Evolutionary conservation across 2,888 invertebrate genomes (phyloP).

Genomic region (Hydraecia micacea): DNA sequence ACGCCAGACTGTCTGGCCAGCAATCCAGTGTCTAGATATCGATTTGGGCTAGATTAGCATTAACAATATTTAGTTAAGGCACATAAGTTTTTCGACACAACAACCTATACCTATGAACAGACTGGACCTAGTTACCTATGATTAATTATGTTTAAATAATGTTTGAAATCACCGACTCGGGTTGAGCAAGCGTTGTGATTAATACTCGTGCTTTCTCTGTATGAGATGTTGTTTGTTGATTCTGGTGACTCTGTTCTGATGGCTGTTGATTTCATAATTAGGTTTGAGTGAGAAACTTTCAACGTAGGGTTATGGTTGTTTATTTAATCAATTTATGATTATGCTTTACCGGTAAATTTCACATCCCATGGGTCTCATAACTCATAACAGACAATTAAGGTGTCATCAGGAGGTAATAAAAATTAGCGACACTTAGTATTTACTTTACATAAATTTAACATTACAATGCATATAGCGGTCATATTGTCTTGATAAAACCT

Average conservation of each 20-base stretch:
- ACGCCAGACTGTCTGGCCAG: constrained; percentile 81
- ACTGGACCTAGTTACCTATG: background rate
- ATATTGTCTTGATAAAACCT: background rate
- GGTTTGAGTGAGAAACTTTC: background rate
- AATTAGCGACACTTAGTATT: background rate
- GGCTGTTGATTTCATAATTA: background rate
- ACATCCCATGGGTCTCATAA: constrained; percentile 3
- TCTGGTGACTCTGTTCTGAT: background rate
- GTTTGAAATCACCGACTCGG: background rate
- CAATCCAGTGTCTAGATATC: constrained; percentile 77
- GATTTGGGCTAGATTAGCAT: constrained; percentile 77
- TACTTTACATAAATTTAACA: background rate
- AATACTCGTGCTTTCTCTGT: background rate
- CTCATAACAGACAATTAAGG: background rate
- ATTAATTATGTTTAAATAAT: background rate
- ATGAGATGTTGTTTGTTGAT: background rate
- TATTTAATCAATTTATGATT: background rate
- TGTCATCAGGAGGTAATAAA: background rate
- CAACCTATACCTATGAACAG: background rate
- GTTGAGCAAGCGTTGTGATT: background rate
- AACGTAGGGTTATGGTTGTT: background rate
- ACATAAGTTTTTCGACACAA: background rate
- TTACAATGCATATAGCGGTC: background rate
- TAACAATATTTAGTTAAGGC: constrained; percentile 24
- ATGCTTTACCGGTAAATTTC: background rate